Evolutionary conservation across 2,113 vertebrate genomes (phyloP), one percentile per base, ranked within the genome.

Genomic region (Gopherus evgoodei): DNA sequence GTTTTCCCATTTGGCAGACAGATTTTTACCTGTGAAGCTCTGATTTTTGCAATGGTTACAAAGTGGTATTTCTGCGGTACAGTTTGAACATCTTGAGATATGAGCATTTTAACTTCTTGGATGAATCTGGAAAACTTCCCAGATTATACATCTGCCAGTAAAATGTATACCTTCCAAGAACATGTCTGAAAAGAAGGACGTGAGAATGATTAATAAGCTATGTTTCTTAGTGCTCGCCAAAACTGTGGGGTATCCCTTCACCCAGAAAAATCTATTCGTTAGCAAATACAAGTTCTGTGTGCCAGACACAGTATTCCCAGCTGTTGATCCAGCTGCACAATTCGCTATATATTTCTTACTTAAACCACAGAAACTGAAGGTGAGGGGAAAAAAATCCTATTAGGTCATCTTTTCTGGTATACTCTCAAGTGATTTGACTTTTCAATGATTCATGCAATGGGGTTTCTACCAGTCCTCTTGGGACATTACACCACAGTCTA

Each of bases 51-150:
- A 72, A 42, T 25, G 75, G 42, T 83, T 91, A 84, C 14, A 84
- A 47, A 1, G 31, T 0, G 53, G 17, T 11, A 6, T 50, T 81
- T 87, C 50, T 49, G n/a, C 42, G 86, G 35, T 49, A 65, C 6
- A 80, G 42, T 31, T 89, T 50, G 57, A 84, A 86, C 42, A 94
- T 21, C 62, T 90, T 54, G 12, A 21, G n/a, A 90, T 91, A 88
- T 1, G 0, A 91, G 52, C 38, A 59, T 42, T 86, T 88, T 27
- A 62, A 27, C 24, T 92, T 44, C 8, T 57, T 35, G 57, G 84
- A 84, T 1, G 16, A 83, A 91, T 81, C 8, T 72, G 47, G n/a
- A 92, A 69, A 8, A 22, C 2, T 49, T 76, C 38, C 16, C 21
- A 78, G 52, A 31, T 62, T 29, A 31, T 25, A 31, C n/a, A 12